These are phyloP conservation scores for Chaenogobius annularis DNA, from an alignment of 2,113 vertebrate genomes.

Conservation along the genomic window DNA sequence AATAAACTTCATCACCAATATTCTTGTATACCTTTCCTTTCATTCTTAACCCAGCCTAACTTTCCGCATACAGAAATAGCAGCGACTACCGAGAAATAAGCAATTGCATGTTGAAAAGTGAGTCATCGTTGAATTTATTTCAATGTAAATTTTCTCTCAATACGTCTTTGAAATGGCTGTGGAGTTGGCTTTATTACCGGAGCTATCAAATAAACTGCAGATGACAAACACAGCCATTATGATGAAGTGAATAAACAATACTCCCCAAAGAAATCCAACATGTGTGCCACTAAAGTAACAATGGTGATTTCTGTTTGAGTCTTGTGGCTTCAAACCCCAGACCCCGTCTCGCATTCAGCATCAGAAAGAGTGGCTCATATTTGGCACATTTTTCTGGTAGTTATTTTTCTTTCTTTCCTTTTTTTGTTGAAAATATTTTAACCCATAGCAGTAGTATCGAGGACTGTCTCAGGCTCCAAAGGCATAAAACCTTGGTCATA, in stretches of 20 bases:
- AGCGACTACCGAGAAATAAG: slow-evolving; percentile 35
- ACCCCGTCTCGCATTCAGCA: slow-evolving; percentile 61
- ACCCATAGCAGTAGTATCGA: not conserved
- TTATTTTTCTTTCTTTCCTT: slow-evolving; percentile 52
- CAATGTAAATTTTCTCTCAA: slow-evolving; percentile 10
- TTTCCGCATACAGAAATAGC: slow-evolving; percentile 33
- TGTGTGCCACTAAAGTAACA: slow-evolving; percentile 57
- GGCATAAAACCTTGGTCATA: no score
- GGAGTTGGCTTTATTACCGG: slow-evolving; percentile 41
- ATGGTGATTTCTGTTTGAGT: slow-evolving; percentile 69
- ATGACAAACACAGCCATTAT: slow-evolving; percentile 61
- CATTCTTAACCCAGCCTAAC: slow-evolving; percentile 15
- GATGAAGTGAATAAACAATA: slow-evolving; percentile 66
- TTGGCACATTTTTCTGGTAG: slow-evolving; percentile 31
- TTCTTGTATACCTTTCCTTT: not conserved
- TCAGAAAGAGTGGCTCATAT: slow-evolving; percentile 60
- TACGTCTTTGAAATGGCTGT: slow-evolving; percentile 20
- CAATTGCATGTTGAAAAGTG: slow-evolving; percentile 24
- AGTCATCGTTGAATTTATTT: slow-evolving; percentile 32
- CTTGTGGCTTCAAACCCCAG: slow-evolving; percentile 67
- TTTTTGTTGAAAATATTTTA: slow-evolving; percentile 8
- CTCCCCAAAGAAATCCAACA: slow-evolving; percentile 51
- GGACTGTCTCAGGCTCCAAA: not conserved
- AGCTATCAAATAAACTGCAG: slow-evolving; percentile 49
- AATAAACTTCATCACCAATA: not conserved